These are phyloP conservation scores for Chirona hameri DNA, from an alignment of 2,888 invertebrate species.

Conservation along the genomic window DNA sequence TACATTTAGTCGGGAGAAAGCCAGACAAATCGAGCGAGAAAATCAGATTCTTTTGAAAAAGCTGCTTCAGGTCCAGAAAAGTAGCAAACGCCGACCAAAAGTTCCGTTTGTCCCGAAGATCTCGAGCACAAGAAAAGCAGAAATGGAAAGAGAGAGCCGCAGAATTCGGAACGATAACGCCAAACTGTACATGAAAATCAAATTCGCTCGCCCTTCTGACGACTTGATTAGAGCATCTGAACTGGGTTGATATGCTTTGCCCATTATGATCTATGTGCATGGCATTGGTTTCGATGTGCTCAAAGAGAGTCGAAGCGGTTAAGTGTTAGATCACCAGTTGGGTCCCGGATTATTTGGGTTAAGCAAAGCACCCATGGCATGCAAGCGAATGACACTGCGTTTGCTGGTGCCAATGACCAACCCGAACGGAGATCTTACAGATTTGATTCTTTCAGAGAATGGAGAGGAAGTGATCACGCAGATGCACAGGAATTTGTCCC, in stretches of 20 bases:
- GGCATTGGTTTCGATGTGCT: too few relatives aligned
- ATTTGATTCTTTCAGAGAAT: too few relatives aligned
- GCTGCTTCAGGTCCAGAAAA: background rate
- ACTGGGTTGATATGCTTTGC: background rate
- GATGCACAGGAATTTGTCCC: too few relatives aligned
- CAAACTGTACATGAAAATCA: conserved; percentile 10
- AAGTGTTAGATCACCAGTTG: too few relatives aligned
- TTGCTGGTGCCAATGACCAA: too few relatives aligned
- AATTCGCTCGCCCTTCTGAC: background rate
- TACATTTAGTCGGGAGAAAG: background rate
- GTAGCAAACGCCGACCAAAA: background rate
- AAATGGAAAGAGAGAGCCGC: background rate
- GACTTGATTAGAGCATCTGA: background rate
- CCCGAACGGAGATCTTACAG: too few relatives aligned
- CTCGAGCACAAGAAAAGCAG: background rate
- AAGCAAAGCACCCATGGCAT: too few relatives aligned
- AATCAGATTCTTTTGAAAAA: background rate
- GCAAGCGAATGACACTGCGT: too few relatives aligned
- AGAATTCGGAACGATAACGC: background rate
- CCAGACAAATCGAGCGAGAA: background rate
- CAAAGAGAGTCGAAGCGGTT: too few relatives aligned
- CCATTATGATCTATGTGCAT: too few relatives aligned
- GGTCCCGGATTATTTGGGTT: too few relatives aligned
- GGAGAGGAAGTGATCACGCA: too few relatives aligned
- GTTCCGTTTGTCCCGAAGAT: background rate